Evolutionary conservation across 37 sponge, comb jelly and placozoan genomes (phyloP).

Genomic region (Ephydatia muelleri): DNA sequence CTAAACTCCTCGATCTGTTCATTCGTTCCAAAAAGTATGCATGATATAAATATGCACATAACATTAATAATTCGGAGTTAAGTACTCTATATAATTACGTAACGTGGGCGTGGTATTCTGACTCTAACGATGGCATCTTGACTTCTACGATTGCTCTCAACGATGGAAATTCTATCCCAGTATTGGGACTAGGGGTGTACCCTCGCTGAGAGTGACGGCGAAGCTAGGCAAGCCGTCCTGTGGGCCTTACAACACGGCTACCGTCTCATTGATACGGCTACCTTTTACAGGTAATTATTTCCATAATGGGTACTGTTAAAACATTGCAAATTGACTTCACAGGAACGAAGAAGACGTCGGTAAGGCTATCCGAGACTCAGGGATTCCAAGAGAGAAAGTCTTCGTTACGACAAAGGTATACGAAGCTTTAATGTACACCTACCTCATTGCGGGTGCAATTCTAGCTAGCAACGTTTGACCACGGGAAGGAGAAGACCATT

Average conservation of each 20-base stretch:
- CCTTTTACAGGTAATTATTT: constrained; percentile 42
- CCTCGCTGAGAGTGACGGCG: constrained; percentile 42
- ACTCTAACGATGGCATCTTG: neutral
- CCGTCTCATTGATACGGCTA: constrained; percentile 69
- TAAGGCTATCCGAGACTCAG: constrained; percentile 49
- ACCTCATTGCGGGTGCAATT: neutral
- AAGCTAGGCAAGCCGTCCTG: constrained; percentile 48
- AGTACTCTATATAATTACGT: too few species aligned
- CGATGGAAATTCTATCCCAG: constrained; percentile 51
- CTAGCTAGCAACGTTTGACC: constrained; percentile 61
- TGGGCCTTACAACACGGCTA: constrained; percentile 72
- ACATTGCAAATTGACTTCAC: too few species aligned
- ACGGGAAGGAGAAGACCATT: constrained; percentile 48
- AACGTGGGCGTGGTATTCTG: neutral
- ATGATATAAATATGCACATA: too few species aligned
- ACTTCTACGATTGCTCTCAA: constrained; percentile 22
- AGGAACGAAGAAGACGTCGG: constrained; percentile 75
- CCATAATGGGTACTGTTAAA: neutral
- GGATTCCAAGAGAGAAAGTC: constrained; percentile 75
- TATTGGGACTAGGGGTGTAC: constrained; percentile 66
- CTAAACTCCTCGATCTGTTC: too few species aligned
- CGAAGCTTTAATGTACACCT: neutral
- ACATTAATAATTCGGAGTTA: too few species aligned
- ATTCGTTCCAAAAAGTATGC: too few species aligned
- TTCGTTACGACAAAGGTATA: constrained; percentile 68